Conservation (phyloP, 2,797 vertebrate species). For the Corythornis leucogaster region DNA sequence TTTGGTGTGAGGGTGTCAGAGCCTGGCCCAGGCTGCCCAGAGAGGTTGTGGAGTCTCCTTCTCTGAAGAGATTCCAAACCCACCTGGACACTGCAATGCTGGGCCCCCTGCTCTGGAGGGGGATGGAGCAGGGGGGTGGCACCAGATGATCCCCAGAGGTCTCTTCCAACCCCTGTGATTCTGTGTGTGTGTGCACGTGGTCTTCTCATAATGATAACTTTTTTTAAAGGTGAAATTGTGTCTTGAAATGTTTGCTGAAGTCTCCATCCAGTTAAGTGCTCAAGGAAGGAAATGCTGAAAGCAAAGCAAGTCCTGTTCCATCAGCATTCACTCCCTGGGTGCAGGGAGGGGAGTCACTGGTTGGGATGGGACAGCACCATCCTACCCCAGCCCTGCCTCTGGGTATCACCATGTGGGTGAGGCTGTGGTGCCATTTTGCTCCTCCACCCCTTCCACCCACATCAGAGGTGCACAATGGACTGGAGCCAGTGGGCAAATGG, state of each 20-base stretch:
- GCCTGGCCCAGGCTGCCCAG: not conserved
- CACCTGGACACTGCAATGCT: not conserved
- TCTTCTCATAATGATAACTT: not conserved
- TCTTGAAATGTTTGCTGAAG: not conserved
- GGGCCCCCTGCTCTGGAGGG: not conserved
- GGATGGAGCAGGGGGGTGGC: not conserved
- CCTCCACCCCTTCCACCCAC: not conserved
- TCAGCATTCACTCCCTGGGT: not conserved
- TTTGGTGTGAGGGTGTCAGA: not conserved
- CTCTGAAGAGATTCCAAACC: not conserved
- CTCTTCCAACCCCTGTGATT: not conserved
- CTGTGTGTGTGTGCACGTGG: rapidly evolving
- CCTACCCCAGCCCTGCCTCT: not conserved
- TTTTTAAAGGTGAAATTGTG: not conserved
- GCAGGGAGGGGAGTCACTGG: not conserved
- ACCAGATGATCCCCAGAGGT: not conserved
- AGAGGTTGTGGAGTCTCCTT: not conserved
- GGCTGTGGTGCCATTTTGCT: not conserved
- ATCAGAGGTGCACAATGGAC: not conserved
- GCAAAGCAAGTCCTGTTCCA: not conserved
- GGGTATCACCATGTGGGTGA: rapidly evolving
- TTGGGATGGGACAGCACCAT: not conserved
- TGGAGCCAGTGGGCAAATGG: not conserved
- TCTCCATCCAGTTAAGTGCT: not conserved
- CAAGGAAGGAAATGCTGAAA: not conserved